Percentiles rank a stretch among this genome's conserved stretches.
phyloP scores from a whole-genome alignment of 1,140 invertebrate genomes.

The Vollenhovia emeryi region DNA sequence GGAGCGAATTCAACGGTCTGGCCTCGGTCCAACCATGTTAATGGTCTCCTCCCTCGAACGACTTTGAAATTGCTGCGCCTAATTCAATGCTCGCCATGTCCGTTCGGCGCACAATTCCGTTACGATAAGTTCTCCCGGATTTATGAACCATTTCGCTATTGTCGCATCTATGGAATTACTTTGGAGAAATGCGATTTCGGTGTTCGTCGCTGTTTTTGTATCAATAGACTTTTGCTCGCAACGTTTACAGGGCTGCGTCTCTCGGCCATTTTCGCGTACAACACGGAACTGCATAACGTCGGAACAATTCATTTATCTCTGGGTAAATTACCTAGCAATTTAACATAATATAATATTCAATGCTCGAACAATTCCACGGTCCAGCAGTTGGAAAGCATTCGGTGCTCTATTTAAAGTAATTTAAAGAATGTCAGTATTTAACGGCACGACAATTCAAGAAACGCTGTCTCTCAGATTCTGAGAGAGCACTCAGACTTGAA shows the following conservation, averaged over 20 bases:
- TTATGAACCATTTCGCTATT: slow-evolving; percentile 42
- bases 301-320: background rate
- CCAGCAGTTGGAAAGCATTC: background rate
- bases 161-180: slow-evolving; percentile 32
- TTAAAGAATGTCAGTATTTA: slow-evolving; percentile 25
- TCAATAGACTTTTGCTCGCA: background rate
- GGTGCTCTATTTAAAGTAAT: background rate
- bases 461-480: background rate
- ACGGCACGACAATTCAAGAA: slow-evolving; percentile 30
- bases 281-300: background rate
- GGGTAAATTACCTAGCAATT: background rate
- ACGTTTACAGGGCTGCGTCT: background rate
- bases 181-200: slow-evolving; percentile 22
- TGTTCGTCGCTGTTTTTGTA: background rate
- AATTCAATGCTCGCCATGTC: slow-evolving; percentile 49
- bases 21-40: slow-evolving; percentile 53
- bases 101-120: slow-evolving; percentile 37
- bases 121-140: slow-evolving; percentile 34
- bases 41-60: slow-evolving; percentile 47
- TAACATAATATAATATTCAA: background rate
- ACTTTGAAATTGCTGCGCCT: slow-evolving; percentile 48
- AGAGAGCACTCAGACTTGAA: slow-evolving; percentile 9
- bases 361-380: background rate
- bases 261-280: background rate
- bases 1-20: slow-evolving; percentile 55